Evolutionary conservation across 92 coral and sea anemone species (phyloP), one percentile per base, ranked within the genome.

Genomic region (Ricordea florida): DNA sequence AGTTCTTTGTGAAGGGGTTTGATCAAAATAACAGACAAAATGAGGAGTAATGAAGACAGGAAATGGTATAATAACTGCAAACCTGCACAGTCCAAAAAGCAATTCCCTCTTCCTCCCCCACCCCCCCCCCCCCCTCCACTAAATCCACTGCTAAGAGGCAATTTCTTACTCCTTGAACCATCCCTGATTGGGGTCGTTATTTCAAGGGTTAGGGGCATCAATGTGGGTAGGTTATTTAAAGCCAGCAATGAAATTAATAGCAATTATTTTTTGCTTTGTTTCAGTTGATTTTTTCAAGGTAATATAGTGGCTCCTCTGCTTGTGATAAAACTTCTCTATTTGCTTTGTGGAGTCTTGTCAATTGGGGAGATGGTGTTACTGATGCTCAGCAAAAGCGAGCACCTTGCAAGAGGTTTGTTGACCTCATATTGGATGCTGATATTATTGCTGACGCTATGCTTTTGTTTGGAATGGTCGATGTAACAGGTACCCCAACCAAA

Each of bases 281-380:
- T 21, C 44, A 67, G 75, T 17, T 67, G 2, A 67, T 77, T 10
- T 77, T 77, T 40, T 23, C 27, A 23, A 66, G 75, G 16, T 77
- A 48, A 20, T 77, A 77, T 44, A 77, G 35, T 64, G 83, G 83
- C 2, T 46, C 56, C 5, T 68, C 66, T 3, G 79, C 79, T 18
- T 53, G 18, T 9, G 85, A 57, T 25, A 38, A 45, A 67, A 79
- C 85, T 29, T 79, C 85, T 11, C 62, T 79, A 22, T 79, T 79
- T 67, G 78, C 85, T 14, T 14, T 79, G 15, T 59, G 62, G 30
- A 79, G 68, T 30, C 61, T 44, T 13, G 69, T 79, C 18, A 79
- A 79, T 49, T 79, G 85, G 85, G 18, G 85, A 5, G 69, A 79
- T 58, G 69, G 66, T 11, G 85, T 79, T 9, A 22, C 85, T 0